Percentiles rank a stretch among this genome's conserved stretches.
phyloP scores from a whole-genome alignment of 2,797 vertebrate species.

The Myotis pilosus region DNA sequence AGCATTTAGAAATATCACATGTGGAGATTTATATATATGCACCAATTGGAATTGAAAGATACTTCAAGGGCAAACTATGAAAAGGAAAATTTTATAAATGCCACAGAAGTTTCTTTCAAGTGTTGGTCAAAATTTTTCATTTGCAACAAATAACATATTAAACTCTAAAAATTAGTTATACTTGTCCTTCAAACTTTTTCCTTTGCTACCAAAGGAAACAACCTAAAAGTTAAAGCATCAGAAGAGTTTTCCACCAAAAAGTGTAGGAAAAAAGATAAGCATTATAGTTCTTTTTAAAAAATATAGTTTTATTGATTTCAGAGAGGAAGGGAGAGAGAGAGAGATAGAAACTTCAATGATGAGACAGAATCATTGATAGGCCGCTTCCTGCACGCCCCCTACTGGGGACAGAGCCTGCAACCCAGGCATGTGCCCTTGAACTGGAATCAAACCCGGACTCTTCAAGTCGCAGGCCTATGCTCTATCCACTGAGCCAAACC shows the following conservation, averaged over 20 bases:
- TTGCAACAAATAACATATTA: constrained; percentile 38
- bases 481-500: too few species aligned
- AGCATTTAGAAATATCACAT: background rate
- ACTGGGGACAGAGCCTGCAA: too few species aligned
- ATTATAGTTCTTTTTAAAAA: background rate
- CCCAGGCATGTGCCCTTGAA: too few species aligned
- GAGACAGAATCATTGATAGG: too few species aligned
- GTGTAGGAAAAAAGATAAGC: background rate
- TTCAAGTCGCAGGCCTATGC: too few species aligned
- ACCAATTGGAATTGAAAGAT: background rate
- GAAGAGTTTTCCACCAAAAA: background rate
- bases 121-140: background rate
- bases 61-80: background rate
- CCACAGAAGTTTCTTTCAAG: background rate
- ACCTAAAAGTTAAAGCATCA: background rate
- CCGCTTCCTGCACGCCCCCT: too few species aligned
- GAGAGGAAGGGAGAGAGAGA: too few species aligned
- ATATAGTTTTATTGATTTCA: too few species aligned
- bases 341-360: too few species aligned
- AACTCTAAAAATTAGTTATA: constrained; percentile 4
- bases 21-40: background rate
- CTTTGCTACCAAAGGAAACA: constrained; percentile 14
- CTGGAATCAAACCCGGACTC: too few species aligned
- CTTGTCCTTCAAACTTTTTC: background rate
- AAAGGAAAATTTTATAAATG: constrained; percentile 34